Conservation (phyloP, 2,888 invertebrate species). For the Rhagonycha fulva region DNA sequence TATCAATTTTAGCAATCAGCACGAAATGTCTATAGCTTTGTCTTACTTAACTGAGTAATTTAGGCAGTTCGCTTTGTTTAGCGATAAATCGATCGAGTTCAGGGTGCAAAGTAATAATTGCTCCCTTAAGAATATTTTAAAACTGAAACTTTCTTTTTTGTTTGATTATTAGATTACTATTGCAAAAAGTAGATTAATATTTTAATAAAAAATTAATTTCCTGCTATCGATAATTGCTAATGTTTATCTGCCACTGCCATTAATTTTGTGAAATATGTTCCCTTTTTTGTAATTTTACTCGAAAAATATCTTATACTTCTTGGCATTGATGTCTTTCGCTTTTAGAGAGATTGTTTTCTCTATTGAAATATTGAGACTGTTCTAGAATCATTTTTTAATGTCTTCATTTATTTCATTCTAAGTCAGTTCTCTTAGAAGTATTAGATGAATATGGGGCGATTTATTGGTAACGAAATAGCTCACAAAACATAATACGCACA, state of each 20-base stretch:
- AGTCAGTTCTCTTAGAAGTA: not conserved
- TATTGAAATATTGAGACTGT: not conserved
- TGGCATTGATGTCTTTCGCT: not conserved
- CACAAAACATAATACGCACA: no score
- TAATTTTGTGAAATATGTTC: not conserved
- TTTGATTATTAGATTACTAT: not conserved
- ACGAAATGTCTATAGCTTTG: conserved; percentile 10
- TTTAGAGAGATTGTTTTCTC: not conserved
- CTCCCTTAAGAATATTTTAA: not conserved
- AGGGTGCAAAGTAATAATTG: not conserved
- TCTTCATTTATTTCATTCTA: not conserved
- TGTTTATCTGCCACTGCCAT: not conserved
- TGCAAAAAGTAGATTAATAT: not conserved
- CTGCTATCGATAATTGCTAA: not conserved
- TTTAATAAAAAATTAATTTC: not conserved
- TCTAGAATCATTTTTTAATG: not conserved
- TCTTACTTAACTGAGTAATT: conserved; percentile 13
- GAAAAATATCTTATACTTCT: not conserved
- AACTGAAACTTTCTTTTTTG: not conserved
- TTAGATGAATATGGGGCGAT: not conserved
- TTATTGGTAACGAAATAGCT: not conserved
- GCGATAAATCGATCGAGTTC: conserved; percentile 1
- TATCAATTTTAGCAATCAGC: conserved; percentile 11
- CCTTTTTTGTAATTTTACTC: not conserved
- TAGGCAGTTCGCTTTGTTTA: conserved; percentile 7